Evolutionary conservation across 2,797 vertebrate genomes (phyloP), one percentile per base, ranked within the genome.

Genomic region (Cottoperca gobio): DNA sequence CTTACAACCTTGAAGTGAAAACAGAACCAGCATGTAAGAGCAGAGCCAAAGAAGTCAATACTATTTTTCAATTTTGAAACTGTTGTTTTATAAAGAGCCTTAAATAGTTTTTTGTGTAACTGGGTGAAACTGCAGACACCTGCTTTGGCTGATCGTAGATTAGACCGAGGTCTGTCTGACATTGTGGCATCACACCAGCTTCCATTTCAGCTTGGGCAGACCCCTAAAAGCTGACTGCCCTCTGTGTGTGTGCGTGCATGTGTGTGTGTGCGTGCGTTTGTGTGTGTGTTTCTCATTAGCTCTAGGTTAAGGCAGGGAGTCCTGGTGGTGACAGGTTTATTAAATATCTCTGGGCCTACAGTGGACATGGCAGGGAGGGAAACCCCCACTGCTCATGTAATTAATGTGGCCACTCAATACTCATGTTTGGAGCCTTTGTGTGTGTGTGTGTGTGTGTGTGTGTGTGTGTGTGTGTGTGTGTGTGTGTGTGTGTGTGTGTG

Each of bases 271-370:
- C 58, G 54, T 54, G 74, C 60, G 62, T 26, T 73, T 35, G 35
- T 59, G 72, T 42, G 55, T 39, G 71, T 77, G 78, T 86, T 79
- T 91, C 78, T 91, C 79, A 91, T 91, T 88, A 91, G 87, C 73
- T 73, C 62, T 48, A 54, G 85, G 85, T 90, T 85, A 83, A 79
- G 86, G 73, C 79, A 26, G 84, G 83, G 83, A 83, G 83, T 88
- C 85, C 79, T 80, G 70, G 66, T 57, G 76, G 78, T 94, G 92
- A 94, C 92, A 92, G 91, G 88, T 94, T 95, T 94, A 93, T 94
- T 95, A 94, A 93, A 95, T 92, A 93, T 92, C 84, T 85, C 86
- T 61, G 68, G 75, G 76, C 76, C 74, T 81, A 82, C 83, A 79
- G 90, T 82, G 85, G 88, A 88, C 85, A 85, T 87, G 81, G 91